A percentile compares a stretch with the other conserved stretches of the same genome.
These are phyloP conservation scores for Gari tellinella DNA, from an alignment of 2,888 invertebrate species.

Conservation along the genomic window DNA sequence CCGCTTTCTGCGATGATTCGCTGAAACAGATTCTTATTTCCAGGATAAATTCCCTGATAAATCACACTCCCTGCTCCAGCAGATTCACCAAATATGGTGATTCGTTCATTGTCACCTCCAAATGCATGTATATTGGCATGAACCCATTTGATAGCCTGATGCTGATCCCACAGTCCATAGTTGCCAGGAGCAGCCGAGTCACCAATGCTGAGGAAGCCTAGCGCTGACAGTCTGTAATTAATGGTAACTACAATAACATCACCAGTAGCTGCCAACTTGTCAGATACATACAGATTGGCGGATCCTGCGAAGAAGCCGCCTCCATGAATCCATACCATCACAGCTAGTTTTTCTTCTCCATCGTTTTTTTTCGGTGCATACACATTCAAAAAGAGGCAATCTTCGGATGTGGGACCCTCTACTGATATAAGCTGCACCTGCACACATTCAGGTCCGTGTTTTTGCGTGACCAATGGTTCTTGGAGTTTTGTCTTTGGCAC, in stretches of 20 bases:
- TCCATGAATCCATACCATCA: slow-evolving; percentile 96
- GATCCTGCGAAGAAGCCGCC: slow-evolving; percentile 97
- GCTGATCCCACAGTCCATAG: slow-evolving; percentile 96
- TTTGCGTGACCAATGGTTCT: too few relatives aligned
- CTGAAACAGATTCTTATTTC: slow-evolving; percentile 57
- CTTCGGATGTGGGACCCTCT: slow-evolving; percentile 86
- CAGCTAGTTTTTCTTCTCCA: slow-evolving; percentile 85
- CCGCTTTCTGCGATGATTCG: slow-evolving; percentile 71
- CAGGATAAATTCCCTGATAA: slow-evolving; percentile 67
- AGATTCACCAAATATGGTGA: slow-evolving; percentile 74
- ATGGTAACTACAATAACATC: slow-evolving; percentile 97
- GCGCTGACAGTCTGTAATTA: slow-evolving; percentile 95
- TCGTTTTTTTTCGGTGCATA: slow-evolving; percentile 89
- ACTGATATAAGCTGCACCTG: too few relatives aligned
- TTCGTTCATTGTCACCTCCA: slow-evolving; percentile 65
- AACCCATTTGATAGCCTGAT: slow-evolving; percentile 95
- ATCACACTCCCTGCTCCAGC: slow-evolving; percentile 67
- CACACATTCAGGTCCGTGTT: too few relatives aligned
- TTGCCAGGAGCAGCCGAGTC: slow-evolving; percentile 92
- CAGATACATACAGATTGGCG: slow-evolving; percentile 88
- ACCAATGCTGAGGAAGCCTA: slow-evolving; percentile 95
- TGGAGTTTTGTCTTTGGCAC: too few relatives aligned
- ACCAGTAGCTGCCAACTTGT: slow-evolving; percentile 92
- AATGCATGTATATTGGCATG: slow-evolving; percentile 91
- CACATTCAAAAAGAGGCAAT: slow-evolving; percentile 96